Base-by-base conservation (phyloP, 2,113 vertebrate genomes). In the Heterotis niloticus region DNA sequence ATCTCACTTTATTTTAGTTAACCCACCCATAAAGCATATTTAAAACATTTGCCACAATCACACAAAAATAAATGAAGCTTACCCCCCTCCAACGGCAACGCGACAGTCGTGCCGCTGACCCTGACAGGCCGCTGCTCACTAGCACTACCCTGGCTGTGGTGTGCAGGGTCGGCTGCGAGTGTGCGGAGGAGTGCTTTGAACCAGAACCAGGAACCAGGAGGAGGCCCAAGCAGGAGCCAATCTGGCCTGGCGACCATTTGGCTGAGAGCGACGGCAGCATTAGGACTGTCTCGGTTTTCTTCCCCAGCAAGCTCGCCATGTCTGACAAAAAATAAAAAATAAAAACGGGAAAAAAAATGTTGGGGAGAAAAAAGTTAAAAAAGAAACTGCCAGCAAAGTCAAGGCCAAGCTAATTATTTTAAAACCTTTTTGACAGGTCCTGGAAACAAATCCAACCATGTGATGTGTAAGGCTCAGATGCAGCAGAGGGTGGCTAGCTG, bases 181-280 rank as follows among this genome's bases (percentile, higher is more conserved):
- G 85, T 81, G 82, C 80, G 81, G 80, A 83, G 76, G 79, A 84
- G 82, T 77, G 14, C 80, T 81, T 80, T 87, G 83, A 86, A 86
- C 87, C 81, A 80, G 76, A 79, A 86, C 76, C 77, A 76, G 84
- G 62, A 71, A 71, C 52, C 28, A 52, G 83, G 85, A 77, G 81
- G 85, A 78, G 83, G 84, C 86, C 88, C 86, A 83, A 87, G 78
- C 82, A 78, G 75, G 80, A 88, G 85, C 86, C 86, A 86, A 92
- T 85, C 88, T 92, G 91, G 91, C 89, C 83, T 82, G 52, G 77
- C 83, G 87, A 91, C 90, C 90, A 89, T 88, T 89, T 92, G 87
- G 89, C 90, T 71, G 84, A 90, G 88, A 88, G 86, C 84, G 87
- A 85, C 83, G 87, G 83, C 84, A 88, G 87, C 88, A 88, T 91